Evolutionary conservation across 2,113 vertebrate genomes (phyloP), one percentile per base, ranked within the genome.

Genomic region (Procavia capensis): DNA sequence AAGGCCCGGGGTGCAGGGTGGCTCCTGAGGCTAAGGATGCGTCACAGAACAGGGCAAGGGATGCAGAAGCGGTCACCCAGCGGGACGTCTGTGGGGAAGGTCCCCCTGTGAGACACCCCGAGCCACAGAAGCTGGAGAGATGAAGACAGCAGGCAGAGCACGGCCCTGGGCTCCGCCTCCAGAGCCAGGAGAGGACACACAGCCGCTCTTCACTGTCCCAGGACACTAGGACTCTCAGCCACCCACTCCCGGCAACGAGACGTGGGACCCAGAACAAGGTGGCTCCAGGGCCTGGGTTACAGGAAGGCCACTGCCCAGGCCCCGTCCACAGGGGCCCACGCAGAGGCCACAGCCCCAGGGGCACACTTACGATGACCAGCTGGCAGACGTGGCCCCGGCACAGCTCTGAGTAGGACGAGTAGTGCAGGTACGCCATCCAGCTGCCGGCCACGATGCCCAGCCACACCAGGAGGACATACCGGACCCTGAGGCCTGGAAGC

Each of bases 361-460:
- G 9, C 24, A 22, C 96, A 99, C 99, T 99, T 98, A 99, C 99
- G 0, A 99, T 99, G 93, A 99, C 98, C 97, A 99, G 97, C 47
- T 99, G 99, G 98, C 99, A 99, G 86, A 99, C 97, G 27, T 99
- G 99, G 25, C 99, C 99, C 0, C 99, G 98, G 98, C 99, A 99
- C 88, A 99, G 99, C 89, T 99, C 99, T 0, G 99, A 99, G 96
- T 99, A 99, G 50, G 99, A 99, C 0, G 99, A 99, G 83, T 99
- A 99, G 94, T 99, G 99, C 98, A 99, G 98, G 97, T 99, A 99
- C 36, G 99, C 96, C 96, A 99, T 98, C 99, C 99, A 99, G 98
- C 99, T 99, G 98, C 99, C 98, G 94, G 99, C 98, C 45, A 99
- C 98, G 97, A 99, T 96, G 88, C 99, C 99, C 98, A 99, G 98